Evolutionary conservation across 53 echinoderm and acorn worm genomes (phyloP).

Genomic region (Crossaster papposus): DNA sequence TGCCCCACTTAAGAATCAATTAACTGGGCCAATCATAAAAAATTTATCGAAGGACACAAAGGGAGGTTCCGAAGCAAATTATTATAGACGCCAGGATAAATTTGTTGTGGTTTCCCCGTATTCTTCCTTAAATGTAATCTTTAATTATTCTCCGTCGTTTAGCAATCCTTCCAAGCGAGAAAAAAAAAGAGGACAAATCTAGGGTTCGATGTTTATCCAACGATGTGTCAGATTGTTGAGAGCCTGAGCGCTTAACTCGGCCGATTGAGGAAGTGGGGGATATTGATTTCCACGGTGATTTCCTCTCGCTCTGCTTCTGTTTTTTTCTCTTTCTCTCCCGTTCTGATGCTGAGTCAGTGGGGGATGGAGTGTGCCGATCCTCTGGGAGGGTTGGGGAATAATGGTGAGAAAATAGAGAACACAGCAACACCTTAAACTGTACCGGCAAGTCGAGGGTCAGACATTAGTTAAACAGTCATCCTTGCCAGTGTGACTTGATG

Average conservation of each 20-base stretch:
- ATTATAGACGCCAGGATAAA: slow-evolving; percentile 1
- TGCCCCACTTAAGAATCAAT: slow-evolving; percentile 58
- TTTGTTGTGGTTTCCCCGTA: too few relatives aligned
- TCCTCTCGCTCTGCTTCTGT: background rate
- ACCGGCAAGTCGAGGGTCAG: slow-evolving; percentile 16
- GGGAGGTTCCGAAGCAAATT: slow-evolving; percentile 32
- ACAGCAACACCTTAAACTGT: background rate
- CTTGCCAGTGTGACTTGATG: slow-evolving; percentile 26
- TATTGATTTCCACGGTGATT: slow-evolving; percentile 33
- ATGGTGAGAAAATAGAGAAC: background rate
- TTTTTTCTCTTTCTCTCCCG: too few relatives aligned
- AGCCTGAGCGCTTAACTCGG: slow-evolving; percentile 45
- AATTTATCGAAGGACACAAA: slow-evolving; percentile 28
- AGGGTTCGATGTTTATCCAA: slow-evolving; percentile 45
- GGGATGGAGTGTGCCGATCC: slow-evolving; percentile 2
- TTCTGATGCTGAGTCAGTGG: background rate
- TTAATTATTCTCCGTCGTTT: too few relatives aligned
- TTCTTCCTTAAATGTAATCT: background rate
- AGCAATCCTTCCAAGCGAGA: too few relatives aligned
- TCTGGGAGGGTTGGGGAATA: slow-evolving; percentile 29
- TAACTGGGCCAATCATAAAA: slow-evolving; percentile 53
- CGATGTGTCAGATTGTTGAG: slow-evolving; percentile 50
- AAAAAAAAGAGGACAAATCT: background rate
- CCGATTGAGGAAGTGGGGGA: slow-evolving; percentile 19
- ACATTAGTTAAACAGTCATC: slow-evolving; percentile 56